phyloP scores from a whole-genome alignment of 2,113 vertebrate genomes.

The Tyrannus savana region DNA sequence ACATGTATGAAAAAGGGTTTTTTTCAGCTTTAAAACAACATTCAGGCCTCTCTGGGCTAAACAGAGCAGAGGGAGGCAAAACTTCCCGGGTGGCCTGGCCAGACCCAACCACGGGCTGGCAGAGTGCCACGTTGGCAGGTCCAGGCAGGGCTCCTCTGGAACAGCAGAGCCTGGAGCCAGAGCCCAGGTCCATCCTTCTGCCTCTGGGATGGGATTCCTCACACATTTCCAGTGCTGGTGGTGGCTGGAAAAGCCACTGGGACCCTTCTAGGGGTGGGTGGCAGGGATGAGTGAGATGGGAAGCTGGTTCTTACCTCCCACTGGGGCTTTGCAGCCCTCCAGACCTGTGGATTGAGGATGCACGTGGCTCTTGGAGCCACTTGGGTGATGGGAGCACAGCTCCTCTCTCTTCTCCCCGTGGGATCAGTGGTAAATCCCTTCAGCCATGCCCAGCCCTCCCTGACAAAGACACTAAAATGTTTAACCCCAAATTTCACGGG shows the following conservation, averaged over 20 bases:
- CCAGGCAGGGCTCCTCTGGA: neutral
- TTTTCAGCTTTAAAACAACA: neutral
- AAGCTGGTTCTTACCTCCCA: neutral
- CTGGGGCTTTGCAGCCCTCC: neutral
- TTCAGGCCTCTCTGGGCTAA: neutral
- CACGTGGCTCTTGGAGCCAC: neutral
- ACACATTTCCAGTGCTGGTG: neutral
- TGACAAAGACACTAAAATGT: neutral
- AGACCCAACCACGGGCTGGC: neutral
- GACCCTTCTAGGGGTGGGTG: rapidly evolving
- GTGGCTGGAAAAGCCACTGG: neutral
- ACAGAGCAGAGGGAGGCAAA: neutral
- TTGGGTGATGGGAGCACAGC: neutral
- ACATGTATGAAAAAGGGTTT: neutral
- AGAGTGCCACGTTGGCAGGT: neutral
- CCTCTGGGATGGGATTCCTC: neutral
- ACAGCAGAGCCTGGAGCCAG: neutral
- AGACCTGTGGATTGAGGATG: neutral
- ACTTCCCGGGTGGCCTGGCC: neutral
- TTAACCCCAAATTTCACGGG: neutral
- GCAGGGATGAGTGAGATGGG: neutral
- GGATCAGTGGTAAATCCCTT: neutral
- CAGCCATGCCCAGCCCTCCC: neutral
- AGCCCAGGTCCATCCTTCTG: neutral
- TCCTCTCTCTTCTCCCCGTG: neutral